These are phyloP conservation scores for Phrynosoma platyrhinos DNA, from an alignment of 2,113 vertebrate species.

Conservation along the genomic window DNA sequence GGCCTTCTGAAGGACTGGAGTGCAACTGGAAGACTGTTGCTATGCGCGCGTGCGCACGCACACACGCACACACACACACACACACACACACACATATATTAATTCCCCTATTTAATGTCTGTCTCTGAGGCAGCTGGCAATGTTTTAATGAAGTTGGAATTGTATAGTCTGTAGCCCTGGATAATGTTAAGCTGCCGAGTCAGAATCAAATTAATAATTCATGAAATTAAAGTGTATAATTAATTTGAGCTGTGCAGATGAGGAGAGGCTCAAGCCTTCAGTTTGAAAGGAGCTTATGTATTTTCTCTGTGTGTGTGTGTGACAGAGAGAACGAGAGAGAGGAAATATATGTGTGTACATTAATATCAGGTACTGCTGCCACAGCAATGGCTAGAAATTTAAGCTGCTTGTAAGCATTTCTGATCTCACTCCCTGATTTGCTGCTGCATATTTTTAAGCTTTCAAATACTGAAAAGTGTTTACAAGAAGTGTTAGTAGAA, in stretches of 20 bases:
- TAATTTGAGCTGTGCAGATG: constrained; percentile 88
- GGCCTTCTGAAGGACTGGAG: constrained; percentile 47
- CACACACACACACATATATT: constrained; percentile 56
- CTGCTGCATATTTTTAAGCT: not conserved
- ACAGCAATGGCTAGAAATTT: not conserved
- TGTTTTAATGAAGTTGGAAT: constrained; percentile 96
- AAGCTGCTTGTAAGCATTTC: constrained; percentile 20
- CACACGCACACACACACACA: not conserved
- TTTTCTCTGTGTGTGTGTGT: too few relatives aligned
- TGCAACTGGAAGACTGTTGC: constrained; percentile 71
- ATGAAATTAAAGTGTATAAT: constrained; percentile 99
- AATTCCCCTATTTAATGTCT: constrained; percentile 87
- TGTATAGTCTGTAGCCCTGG: constrained; percentile 87
- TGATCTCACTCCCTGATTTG: not conserved
- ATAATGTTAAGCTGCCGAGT: constrained; percentile 98
- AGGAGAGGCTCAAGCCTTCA: constrained; percentile 73
- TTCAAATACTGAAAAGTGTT: not conserved
- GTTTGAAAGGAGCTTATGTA: constrained; percentile 65
- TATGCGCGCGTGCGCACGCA: constrained; percentile 58
- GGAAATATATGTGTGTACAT: accelerated
- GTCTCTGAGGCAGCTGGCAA: constrained; percentile 92
- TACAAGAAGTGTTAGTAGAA: not conserved
- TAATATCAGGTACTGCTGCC: constrained; percentile 1
- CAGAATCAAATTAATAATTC: constrained; percentile 99
- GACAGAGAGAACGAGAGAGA: not conserved